Evolutionary conservation across 2,888 invertebrate genomes (phyloP), one percentile per base, ranked within the genome.

Genomic region (Didymodactylos carnosus): DNA sequence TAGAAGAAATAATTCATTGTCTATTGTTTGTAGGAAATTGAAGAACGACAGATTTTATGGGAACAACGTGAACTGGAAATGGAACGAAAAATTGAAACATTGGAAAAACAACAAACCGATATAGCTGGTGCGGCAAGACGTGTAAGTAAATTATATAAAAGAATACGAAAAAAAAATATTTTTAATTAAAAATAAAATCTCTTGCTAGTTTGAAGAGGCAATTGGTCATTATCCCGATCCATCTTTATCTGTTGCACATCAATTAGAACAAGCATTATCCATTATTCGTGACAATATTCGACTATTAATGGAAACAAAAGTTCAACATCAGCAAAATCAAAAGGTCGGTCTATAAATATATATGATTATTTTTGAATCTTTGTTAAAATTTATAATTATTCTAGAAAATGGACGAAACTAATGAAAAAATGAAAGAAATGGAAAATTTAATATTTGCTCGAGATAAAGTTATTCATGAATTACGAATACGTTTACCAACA

Each of bases 1-100:
- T 75, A 71, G 11, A 19, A 46, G 5, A n/a, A 46, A n/a, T 11
- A 49, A 29, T 76, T 76, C 11, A 73, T 40, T 69, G 14, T n/a
- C 25, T 25, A 2, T 13, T 23, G 25, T 40, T 70, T 13, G 40
- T 72, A 82, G 78, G 80, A 83, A 16, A 82, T 81, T 77, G 85
- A 86, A 84, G 75, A 83, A 86, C 76, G 85, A 81, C 78, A 86
- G 85, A 78, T 84, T 76, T 78, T 81, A n/a, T 83, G 83, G 83
- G 83, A 83, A 75, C 81, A 81, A 73, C 75, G 83, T 35, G 83
- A 83, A 76, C 79, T 81, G 39, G 83, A 83, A 75, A 76, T 83
- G 74, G 83, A 83, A 77, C 77, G 82, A 71, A 80, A 79, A 46
- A 79, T 83, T 23, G 78, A 78, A 23, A 80, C 78, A 39, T 77